A percentile compares a stretch with the other conserved stretches of the same genome.
Conservation (phyloP, 2,888 invertebrate genomes). For the Therioaphis trifolii region DNA sequence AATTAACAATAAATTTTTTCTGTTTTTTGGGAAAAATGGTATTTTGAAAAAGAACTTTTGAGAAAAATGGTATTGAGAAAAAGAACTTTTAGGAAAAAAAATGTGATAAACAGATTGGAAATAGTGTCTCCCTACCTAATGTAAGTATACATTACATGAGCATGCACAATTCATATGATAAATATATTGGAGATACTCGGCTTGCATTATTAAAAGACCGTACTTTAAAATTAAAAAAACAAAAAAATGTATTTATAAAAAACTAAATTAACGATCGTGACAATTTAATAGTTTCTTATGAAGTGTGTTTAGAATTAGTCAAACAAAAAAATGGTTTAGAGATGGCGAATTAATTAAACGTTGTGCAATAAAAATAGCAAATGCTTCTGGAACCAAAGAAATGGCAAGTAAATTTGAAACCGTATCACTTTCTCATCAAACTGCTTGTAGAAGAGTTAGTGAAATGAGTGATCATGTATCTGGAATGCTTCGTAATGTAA, state of each 20-base stretch:
- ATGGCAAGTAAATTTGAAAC: constrained; percentile 44
- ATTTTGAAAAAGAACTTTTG: too few relatives aligned
- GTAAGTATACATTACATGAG: too few relatives aligned
- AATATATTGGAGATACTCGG: constrained; percentile 19
- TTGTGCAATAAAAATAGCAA: constrained; percentile 28
- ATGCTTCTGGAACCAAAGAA: constrained; percentile 29
- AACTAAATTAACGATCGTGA: constrained; percentile 6
- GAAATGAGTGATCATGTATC: too few relatives aligned
- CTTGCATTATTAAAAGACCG: constrained; percentile 29
- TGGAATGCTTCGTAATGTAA: constrained; percentile 29
- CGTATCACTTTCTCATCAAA: constrained; percentile 43
- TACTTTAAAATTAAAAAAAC: constrained; percentile 15
- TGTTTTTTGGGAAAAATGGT: too few relatives aligned
- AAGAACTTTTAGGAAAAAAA: too few relatives aligned
- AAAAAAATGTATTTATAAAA: constrained; percentile 34
- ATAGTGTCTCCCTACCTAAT: too few relatives aligned
- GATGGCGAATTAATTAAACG: constrained; percentile 22
- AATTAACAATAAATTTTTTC: too few relatives aligned
- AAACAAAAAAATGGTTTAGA: constrained; percentile 25
- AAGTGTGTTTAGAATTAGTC: too few relatives aligned
- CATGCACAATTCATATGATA: too few relatives aligned
- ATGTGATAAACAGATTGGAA: too few relatives aligned
- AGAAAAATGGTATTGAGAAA: too few relatives aligned
- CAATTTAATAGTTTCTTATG: constrained; percentile 19
- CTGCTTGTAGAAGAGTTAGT: too few relatives aligned